phyloP scores from a whole-genome alignment of 2,797 vertebrate genomes.

The Pseudochromis fuscus region DNA sequence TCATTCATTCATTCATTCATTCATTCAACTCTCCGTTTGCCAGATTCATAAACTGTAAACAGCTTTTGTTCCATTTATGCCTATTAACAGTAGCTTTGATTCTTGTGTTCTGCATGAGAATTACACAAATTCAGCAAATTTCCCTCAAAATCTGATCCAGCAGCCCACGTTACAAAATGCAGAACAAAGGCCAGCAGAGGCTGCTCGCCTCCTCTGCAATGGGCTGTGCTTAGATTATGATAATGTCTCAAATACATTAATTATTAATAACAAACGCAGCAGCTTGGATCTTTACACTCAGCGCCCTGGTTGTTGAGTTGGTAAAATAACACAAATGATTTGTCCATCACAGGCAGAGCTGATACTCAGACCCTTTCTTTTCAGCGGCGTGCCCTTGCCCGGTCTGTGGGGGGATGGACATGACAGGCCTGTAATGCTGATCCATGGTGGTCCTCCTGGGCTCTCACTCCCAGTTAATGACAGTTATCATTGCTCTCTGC shows the following conservation, averaged over 20 bases:
- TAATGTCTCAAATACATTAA: conserved; percentile 7
- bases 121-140: conserved; percentile 45
- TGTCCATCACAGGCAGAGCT: neutral
- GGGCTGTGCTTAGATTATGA: neutral
- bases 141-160: conserved; percentile 18
- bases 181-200: conserved; percentile 16
- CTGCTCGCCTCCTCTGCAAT: conserved; percentile 11
- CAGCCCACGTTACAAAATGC: conserved; percentile 24
- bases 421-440: conserved; percentile 64
- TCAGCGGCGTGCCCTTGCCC: conserved; percentile 21
- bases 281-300: conserved; percentile 1
- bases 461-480: conserved; percentile 74
- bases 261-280: conserved; percentile 15
- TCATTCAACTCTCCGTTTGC: conserved; percentile 24
- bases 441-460: conserved; percentile 53
- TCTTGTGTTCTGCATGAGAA: conserved; percentile 34
- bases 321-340: neutral
- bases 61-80: conserved; percentile 34
- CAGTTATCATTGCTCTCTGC: conserved; percentile 74
- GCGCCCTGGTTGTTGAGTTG: neutral
- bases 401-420: conserved; percentile 40
- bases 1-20: conserved; percentile 41
- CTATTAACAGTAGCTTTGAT: conserved; percentile 31
- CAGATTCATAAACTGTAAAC: conserved; percentile 44
- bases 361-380: conserved; percentile 15